A percentile compares a stretch with the other conserved stretches of the same genome.
Conservation (phyloP, 2,888 invertebrate species). For the Pachymerium ferrugineum region DNA sequence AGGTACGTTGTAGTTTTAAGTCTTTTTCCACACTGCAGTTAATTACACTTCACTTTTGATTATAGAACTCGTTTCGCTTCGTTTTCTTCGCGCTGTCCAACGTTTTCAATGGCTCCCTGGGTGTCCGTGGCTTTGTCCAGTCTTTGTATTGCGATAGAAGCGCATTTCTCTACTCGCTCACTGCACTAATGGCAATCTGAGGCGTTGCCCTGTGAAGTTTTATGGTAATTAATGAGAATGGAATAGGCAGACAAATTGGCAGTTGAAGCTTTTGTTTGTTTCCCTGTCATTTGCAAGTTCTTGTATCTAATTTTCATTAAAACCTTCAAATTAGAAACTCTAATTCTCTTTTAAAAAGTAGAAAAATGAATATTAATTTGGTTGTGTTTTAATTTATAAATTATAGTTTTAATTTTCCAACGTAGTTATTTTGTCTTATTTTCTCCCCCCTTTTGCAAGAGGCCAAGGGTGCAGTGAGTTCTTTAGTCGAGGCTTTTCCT, state of each 20-base stretch:
- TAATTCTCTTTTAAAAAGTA: too few species aligned
- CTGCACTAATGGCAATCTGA: constrained; percentile 7
- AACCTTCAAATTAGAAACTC: neutral
- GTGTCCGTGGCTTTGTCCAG: constrained; percentile 10
- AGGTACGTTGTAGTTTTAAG: too few species aligned
- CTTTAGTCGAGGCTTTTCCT: neutral
- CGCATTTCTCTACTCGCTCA: neutral
- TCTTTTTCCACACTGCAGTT: too few species aligned
- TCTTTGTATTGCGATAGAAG: neutral
- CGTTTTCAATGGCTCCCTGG: constrained; percentile 15
- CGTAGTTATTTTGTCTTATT: too few species aligned
- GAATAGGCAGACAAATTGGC: constrained; percentile 27
- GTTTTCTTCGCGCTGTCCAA: neutral
- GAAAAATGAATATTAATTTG: too few species aligned
- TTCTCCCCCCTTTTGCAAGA: neutral
- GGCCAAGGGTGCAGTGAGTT: neutral
- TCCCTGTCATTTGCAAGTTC: constrained; percentile 19
- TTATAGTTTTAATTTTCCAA: too few species aligned
- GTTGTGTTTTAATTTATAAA: too few species aligned
- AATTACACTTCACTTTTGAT: constrained; percentile 3
- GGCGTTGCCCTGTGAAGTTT: constrained; percentile 24
- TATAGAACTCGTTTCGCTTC: neutral
- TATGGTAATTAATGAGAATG: constrained; percentile 22
- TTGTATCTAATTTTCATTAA: neutral
- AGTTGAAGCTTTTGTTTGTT: constrained; percentile 23